Evolutionary conservation across 2,113 vertebrate genomes (phyloP), one percentile per base, ranked within the genome.

Genomic region (Hydrolagus affinis): DNA sequence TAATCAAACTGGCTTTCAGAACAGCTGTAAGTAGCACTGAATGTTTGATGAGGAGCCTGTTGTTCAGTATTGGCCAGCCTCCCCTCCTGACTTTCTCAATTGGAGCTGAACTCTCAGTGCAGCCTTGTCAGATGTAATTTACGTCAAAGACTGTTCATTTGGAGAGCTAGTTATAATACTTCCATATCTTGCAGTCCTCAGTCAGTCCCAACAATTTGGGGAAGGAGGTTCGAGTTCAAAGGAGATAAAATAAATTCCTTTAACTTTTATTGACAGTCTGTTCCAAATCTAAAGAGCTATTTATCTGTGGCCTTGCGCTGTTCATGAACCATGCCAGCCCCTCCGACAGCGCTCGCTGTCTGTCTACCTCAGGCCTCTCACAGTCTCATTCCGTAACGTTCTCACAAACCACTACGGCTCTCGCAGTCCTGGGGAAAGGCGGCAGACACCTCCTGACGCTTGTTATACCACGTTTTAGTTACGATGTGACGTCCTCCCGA

Each of bases 21-120:
- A 66, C 78, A 83, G 78, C 78, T 83, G 78, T 66, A 62, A 83
- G 60, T 30, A 66, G 28, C 59, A 83, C 66, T 83, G 78, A 56
- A 66, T 83, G 25, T 80, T 83, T 83, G 66, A 83, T 66, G 78
- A 66, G 59, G 60, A 62, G 25, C 60, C 78, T 83, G 78, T 30
- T 32, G 60, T 83, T 66, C 59, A 83, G 60, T 62, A 62, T 66
- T 83, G 11, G 21, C 76, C 21, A 80, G 44, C 9, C 78, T 83
- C 14, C 78, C 62, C 78, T 32, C 60, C 12, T 15, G 76, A 60
- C 59, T 14, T 12, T 80, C 78, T 30, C 28, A 10, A 3, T 30
- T 21, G 78, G 57, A 30, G 78, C 25, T 66, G 60, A 83, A 83
- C 78, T 30, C 78, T 21, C 57, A 9, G 8, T 30, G 12, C 0